Percentiles rank a stretch among this genome's conserved stretches.
These are phyloP conservation scores for Rissa tridactyla DNA, from an alignment of 2,113 vertebrate genomes.

Conservation along the genomic window DNA sequence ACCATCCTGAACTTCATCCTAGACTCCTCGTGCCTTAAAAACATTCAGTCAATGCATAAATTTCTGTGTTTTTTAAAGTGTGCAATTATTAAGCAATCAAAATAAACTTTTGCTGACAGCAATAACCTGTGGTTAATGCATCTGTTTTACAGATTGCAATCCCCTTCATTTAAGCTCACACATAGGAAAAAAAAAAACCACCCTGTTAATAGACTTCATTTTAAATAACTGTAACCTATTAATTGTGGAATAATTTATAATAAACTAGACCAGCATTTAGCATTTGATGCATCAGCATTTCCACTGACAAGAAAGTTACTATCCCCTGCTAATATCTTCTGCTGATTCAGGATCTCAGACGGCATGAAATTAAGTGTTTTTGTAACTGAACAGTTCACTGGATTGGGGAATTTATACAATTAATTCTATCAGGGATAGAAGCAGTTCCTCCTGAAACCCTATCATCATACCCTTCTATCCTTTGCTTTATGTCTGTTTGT, in stretches of 20 bases:
- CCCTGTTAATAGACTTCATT: neutral
- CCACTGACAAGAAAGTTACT: neutral
- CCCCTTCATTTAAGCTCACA: neutral
- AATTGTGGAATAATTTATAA: neutral
- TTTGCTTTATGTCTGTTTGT: neutral
- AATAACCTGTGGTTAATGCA: neutral
- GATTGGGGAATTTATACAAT: neutral
- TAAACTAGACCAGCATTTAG: neutral
- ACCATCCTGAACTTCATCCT: neutral
- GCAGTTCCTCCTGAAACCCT: neutral
- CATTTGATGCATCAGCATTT: neutral
- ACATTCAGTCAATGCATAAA: neutral
- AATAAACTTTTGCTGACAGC: neutral
- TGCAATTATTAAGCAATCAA: neutral
- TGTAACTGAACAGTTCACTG: neutral
- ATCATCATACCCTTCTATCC: neutral
- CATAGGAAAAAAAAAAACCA: rapidly evolving
- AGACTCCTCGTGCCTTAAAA: neutral
- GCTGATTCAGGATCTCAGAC: neutral
- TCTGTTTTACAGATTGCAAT: neutral
- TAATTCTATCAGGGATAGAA: neutral
- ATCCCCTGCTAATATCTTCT: neutral
- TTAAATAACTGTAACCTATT: neutral
- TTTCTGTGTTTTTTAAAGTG: neutral
- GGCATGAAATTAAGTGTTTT: neutral